These are phyloP conservation scores for Stomatorhinus ivindoensis DNA, from an alignment of 2,113 vertebrate species.

Conservation along the genomic window DNA sequence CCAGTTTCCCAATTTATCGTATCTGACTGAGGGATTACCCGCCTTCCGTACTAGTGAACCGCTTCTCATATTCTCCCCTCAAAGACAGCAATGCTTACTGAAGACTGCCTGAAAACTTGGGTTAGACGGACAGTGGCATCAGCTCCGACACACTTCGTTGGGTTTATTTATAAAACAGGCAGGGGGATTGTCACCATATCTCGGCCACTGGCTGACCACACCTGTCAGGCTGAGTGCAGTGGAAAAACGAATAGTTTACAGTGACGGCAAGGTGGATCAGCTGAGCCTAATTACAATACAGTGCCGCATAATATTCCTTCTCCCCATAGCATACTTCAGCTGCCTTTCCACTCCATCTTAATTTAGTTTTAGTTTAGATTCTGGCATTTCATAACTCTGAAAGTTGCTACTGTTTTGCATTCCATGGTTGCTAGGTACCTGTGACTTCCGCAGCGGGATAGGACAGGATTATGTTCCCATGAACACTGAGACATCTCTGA, in stretches of 20 bases:
- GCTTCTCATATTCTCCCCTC: background rate
- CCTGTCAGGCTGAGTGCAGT: conserved; percentile 36
- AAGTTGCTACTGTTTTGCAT: background rate
- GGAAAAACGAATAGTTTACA: background rate
- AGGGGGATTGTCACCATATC: conserved; percentile 67
- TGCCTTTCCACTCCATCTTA: background rate
- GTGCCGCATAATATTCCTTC: background rate
- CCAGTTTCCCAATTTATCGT: background rate
- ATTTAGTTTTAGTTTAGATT: background rate
- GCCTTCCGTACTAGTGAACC: background rate
- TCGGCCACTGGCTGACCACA: conserved; percentile 58
- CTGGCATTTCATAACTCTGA: background rate
- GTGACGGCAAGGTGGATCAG: background rate
- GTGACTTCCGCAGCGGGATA: background rate
- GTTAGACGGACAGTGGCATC: conserved; percentile 15
- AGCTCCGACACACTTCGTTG: conserved; percentile 39
- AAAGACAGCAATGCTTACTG: background rate
- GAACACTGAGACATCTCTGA: background rate
- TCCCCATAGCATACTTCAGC: background rate
- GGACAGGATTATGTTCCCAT: background rate
- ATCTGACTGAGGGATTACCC: background rate
- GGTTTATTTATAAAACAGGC: conserved; percentile 65
- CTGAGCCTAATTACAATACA: background rate
- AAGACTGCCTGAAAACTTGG: background rate
- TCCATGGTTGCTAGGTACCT: background rate